Evolutionary conservation across 1,140 invertebrate genomes (phyloP), one percentile per base, ranked within the genome.

Genomic region (Adelges cooleyi): DNA sequence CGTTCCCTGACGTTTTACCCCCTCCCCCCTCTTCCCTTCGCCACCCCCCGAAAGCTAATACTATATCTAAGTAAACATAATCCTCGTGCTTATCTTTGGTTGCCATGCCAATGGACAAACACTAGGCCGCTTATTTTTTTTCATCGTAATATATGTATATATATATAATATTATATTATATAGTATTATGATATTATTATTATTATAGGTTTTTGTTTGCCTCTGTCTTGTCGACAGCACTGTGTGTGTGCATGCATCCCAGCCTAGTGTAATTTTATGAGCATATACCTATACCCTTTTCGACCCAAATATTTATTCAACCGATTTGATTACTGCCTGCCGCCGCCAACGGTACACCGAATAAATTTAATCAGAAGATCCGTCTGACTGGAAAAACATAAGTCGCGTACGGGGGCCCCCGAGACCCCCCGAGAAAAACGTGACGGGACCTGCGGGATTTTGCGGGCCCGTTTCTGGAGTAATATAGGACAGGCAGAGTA

Each of bases 261-360:
- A 29, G 44, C 23, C 22, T 18, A 44, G 36, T 25, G 53, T 25
- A 18, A 33, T 42, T 46, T 44, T 59, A 46, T 62, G 46, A 11
- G n/a, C n/a, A 44, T 3, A 11, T n/a, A 3, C n/a, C 8, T 5
- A 44, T n/a, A 17, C 40, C 56, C 23, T 27, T 62, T 62, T 62
- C 56, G 18, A 33, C 18, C 42, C 42, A 46, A 62, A 62, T 62
- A 46, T 62, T 46, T 62, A 46, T 62, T 62, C n/a, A 33, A 46
- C 40, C 38, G 20, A 59, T 40, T 59, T 59, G 54, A 59, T 59
- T 44, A 59, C 38, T 15, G 2, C 5, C 11, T 33, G 23, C 15
- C 25, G 22, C 11, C 8, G n/a, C 6, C 15, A 11, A 3, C 33
- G n/a, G n/a, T n/a, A n/a, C 18, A 20, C 15, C 53, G 36, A 42